These are phyloP conservation scores for Euschistus heros DNA, from an alignment of 1,140 invertebrate species.

Conservation along the genomic window DNA sequence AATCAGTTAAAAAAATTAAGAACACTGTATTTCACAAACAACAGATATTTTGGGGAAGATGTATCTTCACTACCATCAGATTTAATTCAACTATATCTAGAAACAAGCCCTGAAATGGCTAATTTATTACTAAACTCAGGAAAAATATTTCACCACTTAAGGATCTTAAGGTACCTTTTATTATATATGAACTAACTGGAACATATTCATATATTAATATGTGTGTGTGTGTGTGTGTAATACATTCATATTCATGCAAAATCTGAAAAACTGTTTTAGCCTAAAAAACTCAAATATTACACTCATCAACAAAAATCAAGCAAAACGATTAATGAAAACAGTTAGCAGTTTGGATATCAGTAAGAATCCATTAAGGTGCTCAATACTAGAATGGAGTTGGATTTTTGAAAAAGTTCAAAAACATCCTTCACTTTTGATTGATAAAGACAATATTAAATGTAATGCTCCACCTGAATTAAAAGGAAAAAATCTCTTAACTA, in stretches of 20 bases:
- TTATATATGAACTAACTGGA: too few relatives aligned
- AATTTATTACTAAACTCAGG: too few relatives aligned
- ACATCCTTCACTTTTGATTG: background rate
- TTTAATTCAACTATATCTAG: too few relatives aligned
- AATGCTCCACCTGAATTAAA: background rate
- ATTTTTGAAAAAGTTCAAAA: background rate
- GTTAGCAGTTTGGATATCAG: background rate
- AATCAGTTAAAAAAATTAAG: too few relatives aligned
- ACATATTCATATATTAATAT: too few relatives aligned
- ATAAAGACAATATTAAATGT: background rate
- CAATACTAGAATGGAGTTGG: background rate
- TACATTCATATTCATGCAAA: too few relatives aligned
- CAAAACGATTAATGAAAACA: slow-evolving; percentile 1
- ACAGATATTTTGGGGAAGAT: too few relatives aligned
- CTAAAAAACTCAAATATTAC: background rate
- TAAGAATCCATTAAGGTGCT: background rate
- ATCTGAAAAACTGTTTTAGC: background rate
- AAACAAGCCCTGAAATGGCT: too few relatives aligned
- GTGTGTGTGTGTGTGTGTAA: too few relatives aligned
- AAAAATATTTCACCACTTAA: background rate
- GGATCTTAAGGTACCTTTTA: background rate
- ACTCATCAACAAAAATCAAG: background rate
- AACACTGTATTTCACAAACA: too few relatives aligned
- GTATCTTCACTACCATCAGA: too few relatives aligned
- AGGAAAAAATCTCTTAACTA: background rate